Evolutionary conservation across 2,113 vertebrate genomes (phyloP).

Genomic region (human): DNA sequence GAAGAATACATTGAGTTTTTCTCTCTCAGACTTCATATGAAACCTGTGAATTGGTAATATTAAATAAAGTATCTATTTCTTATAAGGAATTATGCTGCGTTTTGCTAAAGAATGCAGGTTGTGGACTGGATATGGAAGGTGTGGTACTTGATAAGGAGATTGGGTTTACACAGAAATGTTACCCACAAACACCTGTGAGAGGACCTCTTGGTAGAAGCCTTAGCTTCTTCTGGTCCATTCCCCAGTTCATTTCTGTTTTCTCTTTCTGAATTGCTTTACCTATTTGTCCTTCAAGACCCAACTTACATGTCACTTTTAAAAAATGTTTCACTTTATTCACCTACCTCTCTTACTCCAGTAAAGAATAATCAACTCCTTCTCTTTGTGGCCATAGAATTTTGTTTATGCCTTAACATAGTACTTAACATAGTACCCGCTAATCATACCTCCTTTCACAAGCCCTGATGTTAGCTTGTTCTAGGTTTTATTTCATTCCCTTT

Average conservation of each 20-base stretch:
- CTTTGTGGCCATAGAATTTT: neutral
- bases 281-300: neutral
- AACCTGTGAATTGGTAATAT: neutral
- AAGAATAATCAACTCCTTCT: neutral
- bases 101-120: neutral
- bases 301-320: neutral
- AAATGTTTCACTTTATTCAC: neutral
- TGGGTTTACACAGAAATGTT: neutral
- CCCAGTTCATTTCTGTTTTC: neutral
- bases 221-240: neutral
- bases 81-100: neutral
- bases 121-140: neutral
- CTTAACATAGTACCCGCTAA: neutral
- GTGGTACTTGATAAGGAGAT: neutral
- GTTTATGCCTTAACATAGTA: neutral
- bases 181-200: neutral
- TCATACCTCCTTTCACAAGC: neutral
- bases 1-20: neutral
- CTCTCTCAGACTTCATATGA: neutral
- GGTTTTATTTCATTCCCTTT: slow-evolving; percentile 24
- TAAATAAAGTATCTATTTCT: neutral
- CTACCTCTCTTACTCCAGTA: neutral
- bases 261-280: slow-evolving; percentile 16
- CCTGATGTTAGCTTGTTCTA: neutral
- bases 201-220: neutral